Conservation (phyloP, 2,888 invertebrate genomes). For the Tubulanus polymorphus region DNA sequence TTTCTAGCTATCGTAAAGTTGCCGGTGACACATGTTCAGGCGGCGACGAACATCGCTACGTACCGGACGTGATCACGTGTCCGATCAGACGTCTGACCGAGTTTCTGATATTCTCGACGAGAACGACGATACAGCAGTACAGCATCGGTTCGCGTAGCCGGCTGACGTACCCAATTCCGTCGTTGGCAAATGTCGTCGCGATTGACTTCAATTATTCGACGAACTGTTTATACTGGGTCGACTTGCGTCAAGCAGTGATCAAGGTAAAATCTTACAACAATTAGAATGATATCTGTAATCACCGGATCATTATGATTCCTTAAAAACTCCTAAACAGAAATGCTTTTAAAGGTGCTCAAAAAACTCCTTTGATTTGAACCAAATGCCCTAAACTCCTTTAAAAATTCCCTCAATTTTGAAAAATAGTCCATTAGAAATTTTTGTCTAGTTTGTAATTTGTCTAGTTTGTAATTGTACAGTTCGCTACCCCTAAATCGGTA, state of each 20-base stretch:
- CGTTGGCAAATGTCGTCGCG: constrained; percentile 75
- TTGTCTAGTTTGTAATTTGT: no score
- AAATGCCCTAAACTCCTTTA: no score
- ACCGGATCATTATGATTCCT: no score
- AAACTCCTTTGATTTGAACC: no score
- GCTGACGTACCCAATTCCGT: constrained; percentile 62
- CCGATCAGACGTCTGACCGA: constrained; percentile 60
- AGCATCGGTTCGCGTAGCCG: constrained; percentile 44
- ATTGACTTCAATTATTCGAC: constrained; percentile 80
- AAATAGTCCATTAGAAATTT: no score
- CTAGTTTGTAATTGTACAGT: no score
- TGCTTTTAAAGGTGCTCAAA: no score
- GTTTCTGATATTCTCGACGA: constrained; percentile 75
- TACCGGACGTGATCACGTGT: constrained; percentile 63
- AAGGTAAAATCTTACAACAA: no score
- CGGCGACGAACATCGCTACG: constrained; percentile 66
- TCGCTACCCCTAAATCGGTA: no score
- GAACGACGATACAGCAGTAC: constrained; percentile 71
- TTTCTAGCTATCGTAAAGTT: constrained; percentile 68
- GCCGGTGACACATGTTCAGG: constrained; percentile 74
- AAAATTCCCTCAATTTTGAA: no score
- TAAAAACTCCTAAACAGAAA: no score
- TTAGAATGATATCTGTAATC: no score
- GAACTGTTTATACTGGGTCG: constrained; percentile 86
- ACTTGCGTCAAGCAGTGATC: constrained; percentile 62